These are phyloP conservation scores for Canis aureus DNA, from an alignment of 2,113 vertebrate species.

Conservation along the genomic window DNA sequence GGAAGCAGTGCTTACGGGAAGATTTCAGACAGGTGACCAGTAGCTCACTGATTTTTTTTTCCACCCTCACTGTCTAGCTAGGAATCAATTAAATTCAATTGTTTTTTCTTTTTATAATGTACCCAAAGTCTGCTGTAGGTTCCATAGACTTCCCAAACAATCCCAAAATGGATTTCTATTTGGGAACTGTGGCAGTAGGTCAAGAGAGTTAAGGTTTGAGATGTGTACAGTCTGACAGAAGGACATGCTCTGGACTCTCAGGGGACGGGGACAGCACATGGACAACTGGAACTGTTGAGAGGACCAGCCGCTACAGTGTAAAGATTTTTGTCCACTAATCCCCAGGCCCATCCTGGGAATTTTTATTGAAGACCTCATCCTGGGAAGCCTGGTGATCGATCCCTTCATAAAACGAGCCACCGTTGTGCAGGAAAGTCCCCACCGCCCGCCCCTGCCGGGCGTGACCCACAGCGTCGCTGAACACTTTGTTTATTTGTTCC, in stretches of 20 bases:
- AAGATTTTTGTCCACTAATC: slow-evolving; percentile 88
- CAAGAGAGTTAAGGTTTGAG: slow-evolving; percentile 69
- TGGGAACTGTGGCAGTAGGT: slow-evolving; percentile 63
- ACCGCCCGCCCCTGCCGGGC: slow-evolving; percentile 98
- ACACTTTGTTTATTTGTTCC: slow-evolving; percentile 99
- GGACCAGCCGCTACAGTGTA: slow-evolving; percentile 51
- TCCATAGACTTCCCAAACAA: slow-evolving; percentile 72
- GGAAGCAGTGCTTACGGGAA: background rate
- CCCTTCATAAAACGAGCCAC: slow-evolving; percentile 93
- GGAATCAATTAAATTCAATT: slow-evolving; percentile 14
- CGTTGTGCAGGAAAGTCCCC: slow-evolving; percentile 95
- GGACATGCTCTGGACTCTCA: slow-evolving; percentile 85
- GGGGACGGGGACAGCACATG: slow-evolving; percentile 74
- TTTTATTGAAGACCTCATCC: slow-evolving; percentile 92
- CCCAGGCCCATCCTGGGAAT: slow-evolving; percentile 91
- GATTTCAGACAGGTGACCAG: background rate
- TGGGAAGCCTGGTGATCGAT: slow-evolving; percentile 94
- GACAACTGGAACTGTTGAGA: slow-evolving; percentile 81
- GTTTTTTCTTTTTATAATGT: slow-evolving; percentile 33
- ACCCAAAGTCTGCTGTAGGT: slow-evolving; percentile 68
- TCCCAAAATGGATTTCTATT: slow-evolving; percentile 74
- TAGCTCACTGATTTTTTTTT: background rate
- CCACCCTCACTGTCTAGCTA: background rate
- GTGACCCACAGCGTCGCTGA: slow-evolving; percentile 98
- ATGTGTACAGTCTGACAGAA: slow-evolving; percentile 50